Conservation (phyloP, 2,888 invertebrate species). For the Octodonta nipae region DNA sequence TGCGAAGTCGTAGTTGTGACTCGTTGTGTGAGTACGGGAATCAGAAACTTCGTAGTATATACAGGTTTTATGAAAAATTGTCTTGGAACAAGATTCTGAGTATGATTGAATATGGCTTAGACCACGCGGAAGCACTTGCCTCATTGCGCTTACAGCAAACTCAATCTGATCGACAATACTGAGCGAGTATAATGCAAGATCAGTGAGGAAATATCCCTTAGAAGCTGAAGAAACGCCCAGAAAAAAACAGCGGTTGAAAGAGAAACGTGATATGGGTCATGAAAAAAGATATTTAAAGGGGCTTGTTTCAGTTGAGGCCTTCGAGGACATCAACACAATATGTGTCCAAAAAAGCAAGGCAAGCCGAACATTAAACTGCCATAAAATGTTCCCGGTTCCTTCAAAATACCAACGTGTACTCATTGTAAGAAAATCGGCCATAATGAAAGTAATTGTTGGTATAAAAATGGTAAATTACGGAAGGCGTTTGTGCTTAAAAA, state of each 20-base stretch:
- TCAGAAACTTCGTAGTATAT: conserved; percentile 4
- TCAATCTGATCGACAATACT: not conserved
- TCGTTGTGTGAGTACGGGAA: conserved; percentile 2
- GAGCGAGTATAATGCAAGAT: not conserved
- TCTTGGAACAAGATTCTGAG: conserved; percentile 4
- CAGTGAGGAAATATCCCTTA: not conserved
- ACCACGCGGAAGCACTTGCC: not conserved
- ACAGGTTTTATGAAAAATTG: conserved; percentile 1
- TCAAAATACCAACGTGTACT: conserved; percentile 4
- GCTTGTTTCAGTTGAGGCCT: not conserved
- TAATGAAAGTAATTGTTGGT: conserved; percentile 11
- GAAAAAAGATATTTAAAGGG: not conserved
- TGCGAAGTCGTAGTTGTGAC: not conserved
- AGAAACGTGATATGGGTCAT: not conserved
- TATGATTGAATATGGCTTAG: conserved; percentile 2
- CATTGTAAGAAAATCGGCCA: conserved; percentile 14
- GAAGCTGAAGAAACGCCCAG: not conserved
- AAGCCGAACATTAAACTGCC: not conserved
- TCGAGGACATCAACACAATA: not conserved
- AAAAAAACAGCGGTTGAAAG: too few species aligned
- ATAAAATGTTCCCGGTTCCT: not conserved
- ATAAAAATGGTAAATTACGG: conserved; percentile 9
- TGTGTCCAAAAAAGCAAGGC: not conserved
- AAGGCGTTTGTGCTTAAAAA: conserved; percentile 7
- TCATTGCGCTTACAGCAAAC: not conserved